Conservation (phyloP, 2,113 vertebrate species). For the Mus musculus region GRCm39 chr13:109998001-109998500, state of each 20-base stretch:
- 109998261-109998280: background rate
- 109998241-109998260: background rate
- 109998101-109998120: constrained; percentile 14
- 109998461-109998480: no score
- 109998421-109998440: no score
- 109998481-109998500: no score
- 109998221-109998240: background rate
- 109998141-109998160: background rate
- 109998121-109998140: constrained; percentile 12
- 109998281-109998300: background rate
- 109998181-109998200: background rate
- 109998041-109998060: background rate
- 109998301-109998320: background rate
- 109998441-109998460: no score
- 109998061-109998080: background rate
- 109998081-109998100: constrained; percentile 16
- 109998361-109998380: background rate
- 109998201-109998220: background rate
- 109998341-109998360: constrained; percentile 31
- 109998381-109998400: no score
- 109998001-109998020: background rate
- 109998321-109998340: constrained; percentile 20
- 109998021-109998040: background rate
- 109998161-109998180: background rate
- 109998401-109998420: no score